Evolutionary conservation across 2,888 invertebrate genomes (phyloP).

Genomic region (Chloroclystis v-ata): DNA sequence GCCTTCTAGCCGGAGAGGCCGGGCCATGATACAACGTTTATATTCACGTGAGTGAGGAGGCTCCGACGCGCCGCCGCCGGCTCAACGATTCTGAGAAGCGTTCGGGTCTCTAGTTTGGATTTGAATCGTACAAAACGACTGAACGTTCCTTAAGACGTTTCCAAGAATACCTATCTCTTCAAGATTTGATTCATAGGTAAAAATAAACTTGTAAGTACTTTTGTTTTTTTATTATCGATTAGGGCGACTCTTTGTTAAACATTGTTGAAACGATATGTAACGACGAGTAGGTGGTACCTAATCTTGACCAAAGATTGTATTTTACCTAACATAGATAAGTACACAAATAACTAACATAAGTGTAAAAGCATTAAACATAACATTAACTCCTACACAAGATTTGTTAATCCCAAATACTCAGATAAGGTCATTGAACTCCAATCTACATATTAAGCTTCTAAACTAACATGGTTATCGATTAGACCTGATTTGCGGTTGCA

Average conservation of each 20-base stretch:
- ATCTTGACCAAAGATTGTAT: too few relatives aligned
- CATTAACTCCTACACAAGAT: too few relatives aligned
- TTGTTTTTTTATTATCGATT: neutral
- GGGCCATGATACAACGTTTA: slow-evolving; percentile 74
- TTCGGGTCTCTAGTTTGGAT: slow-evolving; percentile 71
- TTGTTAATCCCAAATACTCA: neutral
- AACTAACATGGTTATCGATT: slow-evolving; percentile 48
- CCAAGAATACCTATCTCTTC: slow-evolving; percentile 35
- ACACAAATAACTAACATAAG: too few relatives aligned
- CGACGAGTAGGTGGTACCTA: too few relatives aligned
- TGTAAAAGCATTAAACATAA: too few relatives aligned
- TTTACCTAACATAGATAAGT: too few relatives aligned
- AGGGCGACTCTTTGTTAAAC: too few relatives aligned
- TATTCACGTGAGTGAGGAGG: slow-evolving; percentile 77
- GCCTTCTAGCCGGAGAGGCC: slow-evolving; percentile 40
- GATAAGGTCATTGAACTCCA: slow-evolving; percentile 40
- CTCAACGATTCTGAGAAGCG: slow-evolving; percentile 75
- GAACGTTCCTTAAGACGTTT: slow-evolving; percentile 45
- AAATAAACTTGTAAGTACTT: slow-evolving; percentile 6
- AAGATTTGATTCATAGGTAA: slow-evolving; percentile 24
- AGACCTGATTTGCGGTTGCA: slow-evolving; percentile 46
- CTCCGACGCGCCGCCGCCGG: slow-evolving; percentile 71
- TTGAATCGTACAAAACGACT: slow-evolving; percentile 58
- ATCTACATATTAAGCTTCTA: slow-evolving; percentile 23
- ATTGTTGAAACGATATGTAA: too few relatives aligned